phyloP scores from a whole-genome alignment of 2,888 invertebrate genomes.

The Coenonympha arcania region DNA sequence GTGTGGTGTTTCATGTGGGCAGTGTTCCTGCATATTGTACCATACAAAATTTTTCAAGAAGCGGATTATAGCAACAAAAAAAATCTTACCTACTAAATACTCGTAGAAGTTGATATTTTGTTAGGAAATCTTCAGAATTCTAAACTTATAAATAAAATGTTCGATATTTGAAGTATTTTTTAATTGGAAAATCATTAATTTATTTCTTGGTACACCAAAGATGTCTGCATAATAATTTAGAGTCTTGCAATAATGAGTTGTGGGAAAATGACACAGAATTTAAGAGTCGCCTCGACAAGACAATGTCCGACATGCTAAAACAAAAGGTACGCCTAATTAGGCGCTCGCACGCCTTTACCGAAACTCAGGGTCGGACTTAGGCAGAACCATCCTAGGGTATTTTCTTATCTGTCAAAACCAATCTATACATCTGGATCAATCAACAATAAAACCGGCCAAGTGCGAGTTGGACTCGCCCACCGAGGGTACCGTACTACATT shows the following conservation, averaged over 20 bases:
- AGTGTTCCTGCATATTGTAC: no score
- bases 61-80: no score
- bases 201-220: conserved; percentile 31
- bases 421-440: no score
- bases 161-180: background rate
- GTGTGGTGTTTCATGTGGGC: no score
- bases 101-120: background rate
- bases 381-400: no score
- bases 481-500: no score
- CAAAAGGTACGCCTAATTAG: conserved; percentile 63
- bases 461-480: no score
- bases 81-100: no score
- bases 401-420: no score
- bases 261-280: conserved; percentile 61
- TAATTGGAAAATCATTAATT: conserved; percentile 3
- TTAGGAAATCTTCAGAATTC: background rate
- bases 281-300: conserved; percentile 47
- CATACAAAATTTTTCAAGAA: no score
- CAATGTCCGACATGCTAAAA: conserved; percentile 58
- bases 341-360: conserved; percentile 46
- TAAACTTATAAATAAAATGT: background rate
- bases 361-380: conserved; percentile 31
- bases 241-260: conserved; percentile 59
- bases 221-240: conserved; percentile 41
- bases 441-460: no score